phyloP scores from a whole-genome alignment of 1,140 invertebrate genomes.

The Drosophila fuyamai region DNA sequence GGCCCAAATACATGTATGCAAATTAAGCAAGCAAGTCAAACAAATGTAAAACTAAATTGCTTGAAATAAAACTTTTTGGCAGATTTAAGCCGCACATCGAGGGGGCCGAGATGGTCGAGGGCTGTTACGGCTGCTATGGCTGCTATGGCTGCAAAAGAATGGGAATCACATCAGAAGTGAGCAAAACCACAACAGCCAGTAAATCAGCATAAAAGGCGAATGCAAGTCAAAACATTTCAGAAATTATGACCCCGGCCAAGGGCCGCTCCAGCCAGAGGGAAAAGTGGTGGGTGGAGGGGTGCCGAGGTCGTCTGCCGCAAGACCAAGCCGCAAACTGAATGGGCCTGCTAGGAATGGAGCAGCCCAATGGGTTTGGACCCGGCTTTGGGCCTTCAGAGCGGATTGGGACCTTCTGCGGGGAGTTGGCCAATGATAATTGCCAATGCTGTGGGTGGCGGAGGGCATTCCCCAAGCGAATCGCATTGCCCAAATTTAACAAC shows the following conservation, averaged over 20 bases:
- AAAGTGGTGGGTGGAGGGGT: conserved; percentile 8
- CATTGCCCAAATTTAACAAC: conserved; percentile 39
- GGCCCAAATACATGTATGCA: conserved; percentile 34
- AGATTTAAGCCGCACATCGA: conserved; percentile 68
- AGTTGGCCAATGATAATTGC: conserved; percentile 70
- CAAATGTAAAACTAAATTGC: conserved; percentile 81
- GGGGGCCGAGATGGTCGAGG: neutral
- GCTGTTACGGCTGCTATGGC: neutral
- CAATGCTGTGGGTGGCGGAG: conserved; percentile 38
- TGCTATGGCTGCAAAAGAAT: conserved; percentile 11
- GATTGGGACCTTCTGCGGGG: conserved; percentile 19
- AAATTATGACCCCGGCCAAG: conserved; percentile 74
- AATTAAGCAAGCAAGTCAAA: conserved; percentile 60
- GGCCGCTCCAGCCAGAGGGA: neutral
- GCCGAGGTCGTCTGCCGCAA: conserved; percentile 50
- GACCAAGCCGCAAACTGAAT: conserved; percentile 58
- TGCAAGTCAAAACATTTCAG: conserved; percentile 82
- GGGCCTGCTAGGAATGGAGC: conserved; percentile 14
- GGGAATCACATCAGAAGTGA: conserved; percentile 78
- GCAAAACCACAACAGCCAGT: conserved; percentile 81
- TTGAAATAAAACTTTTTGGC: conserved; percentile 77
- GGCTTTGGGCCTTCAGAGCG: conserved; percentile 6
- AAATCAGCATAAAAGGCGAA: conserved; percentile 81
- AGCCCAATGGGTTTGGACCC: neutral
- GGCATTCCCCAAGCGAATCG: conserved; percentile 16